Evolutionary conservation across 1,140 invertebrate genomes (phyloP), one percentile per base, ranked within the genome.

Genomic region (Drosophila cardini): DNA sequence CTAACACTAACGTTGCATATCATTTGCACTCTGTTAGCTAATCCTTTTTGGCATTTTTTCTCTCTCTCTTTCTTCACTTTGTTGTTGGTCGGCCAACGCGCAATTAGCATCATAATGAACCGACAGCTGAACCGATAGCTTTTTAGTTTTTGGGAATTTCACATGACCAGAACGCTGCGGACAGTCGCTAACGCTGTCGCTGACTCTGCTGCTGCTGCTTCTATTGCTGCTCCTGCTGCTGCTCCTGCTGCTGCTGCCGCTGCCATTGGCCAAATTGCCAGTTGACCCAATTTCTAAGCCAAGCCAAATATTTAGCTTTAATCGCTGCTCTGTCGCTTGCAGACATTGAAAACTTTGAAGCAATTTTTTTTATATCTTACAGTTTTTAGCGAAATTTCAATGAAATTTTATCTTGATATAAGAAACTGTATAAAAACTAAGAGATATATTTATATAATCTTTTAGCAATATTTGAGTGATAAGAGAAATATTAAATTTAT

Each of bases 101-200:
- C 72, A 79, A 89, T 86, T 86, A 86, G 76, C 79, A 58, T 77
- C 62, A 57, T 89, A 80, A 87, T 87, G 79, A 77, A 74, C 45
- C 57, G 79, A 74, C 83, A 87, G 84, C 72, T 87, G 83, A 87
- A 79, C 72, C 89, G 83, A 83, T 76, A 50, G 72, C 68, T 38
- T 64, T 69, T 62, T 64, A 32, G 34, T 64, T 72, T 87, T 82
- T 61, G 79, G 82, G 67, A 79, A 87, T 67, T 85, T 86, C 68
- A 65, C 62, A 56, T 53, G 26, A 69, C 32, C 38, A 48, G 13
- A 60, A 52, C 30, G 13, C 38, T 67, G 45, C 16, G 62, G 65
- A 32, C 45, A 58, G 30, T 9, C 48, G 6, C 30, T 34, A n/a
- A 11, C 30, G 7, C 18, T 52, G 30, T 9, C 48, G 6, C 30